Percentiles rank a stretch among this genome's conserved stretches.
These are phyloP conservation scores for Anhinga rufa DNA, from an alignment of 2,113 vertebrate species.

Conservation along the genomic window DNA sequence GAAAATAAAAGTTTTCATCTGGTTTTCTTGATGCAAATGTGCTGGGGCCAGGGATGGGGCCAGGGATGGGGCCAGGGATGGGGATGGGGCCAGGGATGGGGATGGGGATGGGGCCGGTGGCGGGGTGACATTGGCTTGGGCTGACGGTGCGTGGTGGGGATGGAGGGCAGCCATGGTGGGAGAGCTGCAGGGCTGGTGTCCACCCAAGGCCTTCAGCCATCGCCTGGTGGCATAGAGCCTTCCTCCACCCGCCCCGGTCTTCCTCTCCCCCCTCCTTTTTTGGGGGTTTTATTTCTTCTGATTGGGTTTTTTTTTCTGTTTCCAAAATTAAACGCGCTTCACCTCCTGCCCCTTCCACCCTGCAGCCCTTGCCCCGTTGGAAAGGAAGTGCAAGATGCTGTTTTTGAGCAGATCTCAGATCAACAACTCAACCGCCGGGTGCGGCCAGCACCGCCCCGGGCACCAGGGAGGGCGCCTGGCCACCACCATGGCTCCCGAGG, in stretches of 20 bases:
- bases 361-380: not conserved
- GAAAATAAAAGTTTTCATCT: not conserved
- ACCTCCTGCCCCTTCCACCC: not conserved
- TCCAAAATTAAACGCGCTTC: not conserved
- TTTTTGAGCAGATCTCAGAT: not conserved
- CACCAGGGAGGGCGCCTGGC: not conserved
- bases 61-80: too few species aligned
- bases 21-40: not conserved
- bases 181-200: not conserved
- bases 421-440: not conserved
- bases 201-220: not conserved
- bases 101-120: too few species aligned
- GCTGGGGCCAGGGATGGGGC: not conserved
- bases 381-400: not conserved
- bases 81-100: not conserved
- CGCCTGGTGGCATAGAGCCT: not conserved
- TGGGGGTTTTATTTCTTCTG: not conserved
- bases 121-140: not conserved
- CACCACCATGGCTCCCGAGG: not conserved
- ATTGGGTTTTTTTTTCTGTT: not conserved
- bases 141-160: not conserved
- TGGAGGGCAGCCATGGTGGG: accelerated
- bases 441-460: not conserved
- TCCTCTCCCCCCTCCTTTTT: not conserved
- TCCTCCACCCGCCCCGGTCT: not conserved